Base-by-base conservation (phyloP, 2,797 vertebrate genomes). In the Argya squamiceps region DNA sequence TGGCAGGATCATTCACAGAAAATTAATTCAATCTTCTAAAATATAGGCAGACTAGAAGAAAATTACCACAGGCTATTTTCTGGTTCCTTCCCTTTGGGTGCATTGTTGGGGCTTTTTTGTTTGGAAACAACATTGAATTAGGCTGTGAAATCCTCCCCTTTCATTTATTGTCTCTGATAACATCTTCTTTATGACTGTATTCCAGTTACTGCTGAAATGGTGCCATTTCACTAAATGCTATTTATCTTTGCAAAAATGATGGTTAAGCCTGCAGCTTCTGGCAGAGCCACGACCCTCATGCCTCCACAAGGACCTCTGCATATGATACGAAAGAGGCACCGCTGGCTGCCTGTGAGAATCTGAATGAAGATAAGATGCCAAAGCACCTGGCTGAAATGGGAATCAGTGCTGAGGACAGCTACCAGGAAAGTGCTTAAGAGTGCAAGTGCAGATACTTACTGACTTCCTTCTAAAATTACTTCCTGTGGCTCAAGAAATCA, bases 271-370 rank as follows among this genome's bases (percentile, higher is more conserved):
- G 49, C 62, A 43, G 70, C 32, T 84, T 67, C 81, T 70, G 71
- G 12, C 32, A 76, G 74, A 56, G 36, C 15, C 1, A 0, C 30
- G 60, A 46, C 37, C 64, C 37, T 76, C 0, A 0, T 88, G 53
- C 13, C 65, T 74, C 41, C 29, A 4, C 2, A 4, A 22, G 34
- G 22, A 36, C 26, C 47, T 63, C 46, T 50, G 29, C 13, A 21
- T 18, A 1, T 19, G 47, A 41, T 24, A 43, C 9, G 43, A 27
- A 36, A 47, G 37, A 73, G 36, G n/a, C 59, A 56, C 18, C 8
- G 1, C 58, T 44, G 36, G 6, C 50, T 53, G 10, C 43, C 70
- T 43, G 3, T 39, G 74, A 59, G 74, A 69, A 30, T 58, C 2
- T 50, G 27, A 73, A 73, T 56, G 68, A 70, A 60, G 32, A 63